Evolutionary conservation across 2,797 vertebrate species (phyloP), one percentile per base, ranked within the genome.

Genomic region (Neoniphon sammara): DNA sequence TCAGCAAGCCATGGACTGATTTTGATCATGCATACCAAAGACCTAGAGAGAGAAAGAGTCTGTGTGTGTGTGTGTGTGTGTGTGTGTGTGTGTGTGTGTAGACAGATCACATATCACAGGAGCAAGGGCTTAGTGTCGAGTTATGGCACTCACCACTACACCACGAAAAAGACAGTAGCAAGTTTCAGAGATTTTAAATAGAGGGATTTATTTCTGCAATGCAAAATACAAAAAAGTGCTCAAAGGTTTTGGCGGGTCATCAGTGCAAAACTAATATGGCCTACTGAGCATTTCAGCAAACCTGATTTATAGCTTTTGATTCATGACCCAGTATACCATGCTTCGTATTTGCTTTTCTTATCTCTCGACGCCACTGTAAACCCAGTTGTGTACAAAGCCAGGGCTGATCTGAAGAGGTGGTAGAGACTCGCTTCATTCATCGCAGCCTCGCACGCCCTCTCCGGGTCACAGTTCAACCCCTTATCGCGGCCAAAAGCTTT

Each of bases 11-110:
- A 61, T 36, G 58, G 59, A 80, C 73, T 82, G 50, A 78, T 84
- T 88, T 71, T 74, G 73, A 88, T 89, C 70, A 66, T 44, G 75
- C 69, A 75, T 58, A 42, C 69, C 17, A 66, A 63, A 76, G 59
- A 80, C 78, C 62, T 67, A 42, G 21, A 8, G 15, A 17, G 55
- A 8, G 12, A 27, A 52, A 36, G 42, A 34, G 21, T 62, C 53
- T 58, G 55, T 55, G 25, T 59, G 56, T 36, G 36, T 39, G 36
- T 39, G 36, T 14, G 39, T 42, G 36, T 11, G 7, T 39, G 36
- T 39, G 36, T 39, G 11, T 39, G 39, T 42, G 39, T 42, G 39
- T 14, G 50, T 44, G 59, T 50, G 50, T 31, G 21, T 14, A 55
- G 55, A 62, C 52, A 73, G 36, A 49, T 77, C 57, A 63, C 23